A percentile compares a stretch with the other conserved stretches of the same genome.
phyloP scores from a whole-genome alignment of 2,797 vertebrate species.

The Glossophaga mutica region DNA sequence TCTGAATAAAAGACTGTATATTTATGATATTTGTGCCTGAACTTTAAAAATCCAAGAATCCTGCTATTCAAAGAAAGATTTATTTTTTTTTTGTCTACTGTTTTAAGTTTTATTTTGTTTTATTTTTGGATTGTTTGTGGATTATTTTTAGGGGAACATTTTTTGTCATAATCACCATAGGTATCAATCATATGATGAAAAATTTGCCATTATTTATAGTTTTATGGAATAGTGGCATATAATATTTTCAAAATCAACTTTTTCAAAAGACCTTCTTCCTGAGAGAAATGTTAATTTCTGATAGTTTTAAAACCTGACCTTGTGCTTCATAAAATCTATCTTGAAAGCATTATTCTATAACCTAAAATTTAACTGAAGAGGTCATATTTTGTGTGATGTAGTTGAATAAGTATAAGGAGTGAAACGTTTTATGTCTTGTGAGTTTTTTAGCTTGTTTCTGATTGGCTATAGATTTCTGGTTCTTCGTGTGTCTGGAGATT shows the following conservation, averaged over 20 bases:
- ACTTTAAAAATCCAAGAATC: neutral
- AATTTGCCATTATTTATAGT: neutral
- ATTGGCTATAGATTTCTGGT: neutral
- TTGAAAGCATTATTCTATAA: neutral
- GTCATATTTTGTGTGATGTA: slow-evolving; percentile 20
- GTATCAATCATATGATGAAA: neutral
- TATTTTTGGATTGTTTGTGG: neutral
- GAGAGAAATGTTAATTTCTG: neutral
- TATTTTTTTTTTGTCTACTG: neutral
- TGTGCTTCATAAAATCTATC: neutral
- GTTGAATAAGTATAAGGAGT: neutral
- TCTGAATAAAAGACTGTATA: slow-evolving; percentile 22
- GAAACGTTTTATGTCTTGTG: neutral
- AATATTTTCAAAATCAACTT: neutral
- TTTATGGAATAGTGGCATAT: neutral
- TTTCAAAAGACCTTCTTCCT: neutral
- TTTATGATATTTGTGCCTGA: slow-evolving; percentile 31
- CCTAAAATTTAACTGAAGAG: neutral
- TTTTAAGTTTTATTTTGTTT: neutral
- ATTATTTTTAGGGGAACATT: neutral
- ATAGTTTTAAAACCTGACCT: neutral
- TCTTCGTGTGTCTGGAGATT: neutral
- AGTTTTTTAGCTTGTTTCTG: neutral
- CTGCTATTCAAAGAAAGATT: neutral
- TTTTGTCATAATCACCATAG: neutral